phyloP scores from a whole-genome alignment of 2,888 invertebrate species.

The Autographa pulchrina region DNA sequence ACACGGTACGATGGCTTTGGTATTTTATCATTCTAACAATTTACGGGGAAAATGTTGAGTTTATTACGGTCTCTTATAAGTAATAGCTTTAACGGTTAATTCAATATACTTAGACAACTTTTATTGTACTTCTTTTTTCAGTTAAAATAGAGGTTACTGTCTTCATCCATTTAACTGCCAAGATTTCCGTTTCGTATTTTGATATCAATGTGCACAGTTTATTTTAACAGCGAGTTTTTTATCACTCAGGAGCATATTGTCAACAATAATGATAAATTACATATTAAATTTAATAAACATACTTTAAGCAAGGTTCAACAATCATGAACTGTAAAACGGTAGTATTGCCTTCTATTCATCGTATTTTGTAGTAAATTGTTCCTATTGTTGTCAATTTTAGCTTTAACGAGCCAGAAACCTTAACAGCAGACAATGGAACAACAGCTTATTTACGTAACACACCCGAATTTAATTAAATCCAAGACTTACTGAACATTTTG shows the following conservation, averaged over 20 bases:
- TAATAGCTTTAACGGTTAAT: not conserved
- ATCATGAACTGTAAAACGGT: not conserved
- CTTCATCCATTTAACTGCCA: no score
- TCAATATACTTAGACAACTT: slow-evolving; percentile 4
- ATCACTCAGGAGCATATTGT: no score
- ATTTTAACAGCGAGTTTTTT: no score
- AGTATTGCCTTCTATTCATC: not conserved
- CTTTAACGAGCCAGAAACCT: slow-evolving; percentile 32
- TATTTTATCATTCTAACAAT: slow-evolving; percentile 20
- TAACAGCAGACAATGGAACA: slow-evolving; percentile 50
- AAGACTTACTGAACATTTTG: slow-evolving; percentile 34
- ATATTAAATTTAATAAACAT: not conserved
- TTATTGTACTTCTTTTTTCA: not conserved
- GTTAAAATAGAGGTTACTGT: not conserved
- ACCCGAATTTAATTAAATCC: slow-evolving; percentile 56
- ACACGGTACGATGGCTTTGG: slow-evolving; percentile 20
- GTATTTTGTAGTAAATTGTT: slow-evolving; percentile 38
- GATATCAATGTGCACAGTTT: no score
- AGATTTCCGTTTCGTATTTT: no score
- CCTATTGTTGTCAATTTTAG: slow-evolving; percentile 51
- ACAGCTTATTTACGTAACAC: slow-evolving; percentile 54
- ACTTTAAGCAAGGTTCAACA: not conserved
- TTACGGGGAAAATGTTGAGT: slow-evolving; percentile 5
- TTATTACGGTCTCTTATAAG: slow-evolving; percentile 7
- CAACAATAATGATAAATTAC: no score